Evolutionary conservation across 2,888 invertebrate species (phyloP), one percentile per base, ranked within the genome.

Genomic region (Caenorhabditis sulstoni): DNA sequence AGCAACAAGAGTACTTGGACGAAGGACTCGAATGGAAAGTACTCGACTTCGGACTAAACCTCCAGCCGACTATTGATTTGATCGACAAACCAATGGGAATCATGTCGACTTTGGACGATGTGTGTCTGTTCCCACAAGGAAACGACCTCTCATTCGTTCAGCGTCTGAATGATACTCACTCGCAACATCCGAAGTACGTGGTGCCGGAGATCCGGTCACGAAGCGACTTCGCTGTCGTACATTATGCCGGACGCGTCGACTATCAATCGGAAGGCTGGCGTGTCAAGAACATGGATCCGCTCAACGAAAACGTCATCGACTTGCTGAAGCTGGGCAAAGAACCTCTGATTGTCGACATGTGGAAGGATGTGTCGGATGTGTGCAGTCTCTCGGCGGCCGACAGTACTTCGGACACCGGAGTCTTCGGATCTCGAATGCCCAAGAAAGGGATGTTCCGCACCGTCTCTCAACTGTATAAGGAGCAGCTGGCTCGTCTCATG

Each of bases 1-100:
- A 99, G 91, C 98, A 99, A 91, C 83, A 85, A 70, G 86, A 85
- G 50, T 86, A 99, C 91, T 96, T 97, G 91, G 93, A 97, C 35
- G 99, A 99, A 92, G 98, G 98, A 64, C 98, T 99, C 89, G 97
- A 99, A 91, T 99, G 99, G 99, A 96, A 96, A 91, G 99, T 98
- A 91, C 98, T 99, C 90, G 98, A 99, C 92, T 99, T 99, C 91
- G 98, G 99, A 5, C 93, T 99, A 35, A 98, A 99, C 92, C 93
- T 99, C 61, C 98, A 99, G 91, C 98, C 99, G 3, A 99, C 98
- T 0, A 99, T 99, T 90, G 98, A 99, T 91, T 93, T 99, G 76
- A 96, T 99, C 90, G 99, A 99, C 91, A 99, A 98, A 93, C 98
- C 97, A 0, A 97, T 99, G 95, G 99, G 99, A 87, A 96, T 99